Base-by-base conservation (phyloP, 1,140 invertebrate species). In the Hydropsyche tenuis region DNA sequence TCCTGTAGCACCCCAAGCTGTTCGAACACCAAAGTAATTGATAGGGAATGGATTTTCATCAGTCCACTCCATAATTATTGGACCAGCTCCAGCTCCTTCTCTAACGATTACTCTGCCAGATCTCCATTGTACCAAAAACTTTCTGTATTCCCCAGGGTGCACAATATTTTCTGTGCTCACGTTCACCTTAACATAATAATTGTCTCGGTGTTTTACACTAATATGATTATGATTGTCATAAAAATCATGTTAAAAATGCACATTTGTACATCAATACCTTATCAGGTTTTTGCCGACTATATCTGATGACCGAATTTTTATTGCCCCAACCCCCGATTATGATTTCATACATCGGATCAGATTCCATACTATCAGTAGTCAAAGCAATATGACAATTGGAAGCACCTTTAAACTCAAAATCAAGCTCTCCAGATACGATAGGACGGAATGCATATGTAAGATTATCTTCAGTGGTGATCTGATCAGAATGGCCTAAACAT, bases 321-420 rank as follows among this genome's bases (percentile, higher is more conserved):
- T 89, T 89, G 75, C 88, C 86, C 89, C 89, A 90, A 45, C 88
- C 88, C 7, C 88, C 89, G 48, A 90, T 81, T 76, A 90, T 85
- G 70, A 89, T 82, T 82, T 89, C 88, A 75, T 87, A 89, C 83
- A 88, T 89, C 30, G 85, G 87, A 73, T 85, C 84, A 22, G 85
- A 83, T 78, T 88, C 87, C 46, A 80, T 81, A 20, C 83, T 83
- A 12, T 77, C 83, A 20, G 79, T 79, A 18, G 88, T 86, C 56
- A 90, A 80, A 72, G 86, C 86, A 62, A 90, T 75, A 77, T 90
- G 89, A 68, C 87, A 88, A 80, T 90, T 88, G 81, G 87, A 86
- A 18, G 84, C 84, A 45, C 87, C 87, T 74, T 83, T 85, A 63
- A 88, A 88, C 45, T 87, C 85, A 73, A 90, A 81, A 75, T 83